phyloP scores from a whole-genome alignment of 35 echinoderm and acorn worm genomes.

The Amphiura filiformis region DNA sequence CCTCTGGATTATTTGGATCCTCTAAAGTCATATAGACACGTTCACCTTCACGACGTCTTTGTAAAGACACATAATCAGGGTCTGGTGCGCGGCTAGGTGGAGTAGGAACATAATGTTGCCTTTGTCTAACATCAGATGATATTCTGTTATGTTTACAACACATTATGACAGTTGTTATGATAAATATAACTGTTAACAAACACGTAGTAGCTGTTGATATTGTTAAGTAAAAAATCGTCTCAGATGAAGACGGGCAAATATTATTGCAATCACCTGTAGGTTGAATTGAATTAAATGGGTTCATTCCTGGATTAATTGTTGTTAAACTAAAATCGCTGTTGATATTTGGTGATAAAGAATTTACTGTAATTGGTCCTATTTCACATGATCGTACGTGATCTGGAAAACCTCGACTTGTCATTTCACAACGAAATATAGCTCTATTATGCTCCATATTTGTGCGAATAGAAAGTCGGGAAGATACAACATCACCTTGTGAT shows the following conservation, averaged over 20 bases:
- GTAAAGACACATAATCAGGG: not conserved
- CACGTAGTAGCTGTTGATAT: not conserved
- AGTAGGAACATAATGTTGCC: not conserved
- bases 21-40: not conserved
- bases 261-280: not conserved
- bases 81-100: not conserved
- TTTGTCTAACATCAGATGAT: not conserved
- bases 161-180: not conserved
- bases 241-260: not conserved
- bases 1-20: not conserved
- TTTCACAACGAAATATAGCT: not conserved
- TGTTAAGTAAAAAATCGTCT: not conserved
- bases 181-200: not conserved
- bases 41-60: not conserved
- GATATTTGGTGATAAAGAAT: not conserved
- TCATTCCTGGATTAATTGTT: not conserved
- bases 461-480: not conserved
- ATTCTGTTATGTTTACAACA: not conserved
- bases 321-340: not conserved
- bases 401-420: not conserved
- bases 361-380: not conserved
- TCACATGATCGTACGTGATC: not conserved
- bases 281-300: not conserved
- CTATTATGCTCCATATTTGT: not conserved
- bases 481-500: not conserved